Conservation (phyloP, 2,797 vertebrate species). For the Microchirus variegatus region DNA sequence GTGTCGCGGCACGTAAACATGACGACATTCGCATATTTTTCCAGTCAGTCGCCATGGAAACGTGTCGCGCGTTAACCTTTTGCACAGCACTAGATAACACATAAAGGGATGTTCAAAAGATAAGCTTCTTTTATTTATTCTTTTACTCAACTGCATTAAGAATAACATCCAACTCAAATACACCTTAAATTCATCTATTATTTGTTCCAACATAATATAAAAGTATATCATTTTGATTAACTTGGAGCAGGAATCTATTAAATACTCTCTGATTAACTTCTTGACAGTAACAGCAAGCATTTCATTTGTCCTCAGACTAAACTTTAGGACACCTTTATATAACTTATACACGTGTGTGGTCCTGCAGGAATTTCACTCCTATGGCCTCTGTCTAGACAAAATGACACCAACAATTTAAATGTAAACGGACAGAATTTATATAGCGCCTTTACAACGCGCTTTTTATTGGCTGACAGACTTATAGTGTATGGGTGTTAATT, state of each 20-base stretch:
- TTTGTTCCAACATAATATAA: no score
- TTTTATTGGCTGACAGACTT: neutral
- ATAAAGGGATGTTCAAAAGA: neutral
- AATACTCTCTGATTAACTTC: no score
- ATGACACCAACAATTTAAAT: neutral
- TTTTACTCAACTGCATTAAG: neutral
- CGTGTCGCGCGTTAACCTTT: no score
- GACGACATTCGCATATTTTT: no score
- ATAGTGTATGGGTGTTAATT: neutral
- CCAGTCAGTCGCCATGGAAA: no score
- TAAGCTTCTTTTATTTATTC: neutral
- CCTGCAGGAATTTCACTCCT: neutral
- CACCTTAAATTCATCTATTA: no score
- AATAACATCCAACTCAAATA: no score
- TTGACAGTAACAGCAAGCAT: no score
- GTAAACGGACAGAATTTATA: neutral
- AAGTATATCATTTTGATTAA: no score
- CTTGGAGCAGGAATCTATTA: no score
- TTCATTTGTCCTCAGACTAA: constrained; percentile 1
- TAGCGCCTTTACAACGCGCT: neutral
- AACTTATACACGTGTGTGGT: neutral
- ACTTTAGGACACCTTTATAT: constrained; percentile 5
- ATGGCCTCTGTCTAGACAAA: constrained; percentile 3
- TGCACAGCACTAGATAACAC: no score
- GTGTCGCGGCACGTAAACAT: no score